These are phyloP conservation scores for Acanthurus lineatus DNA, from an alignment of 2,797 vertebrate species.

Conservation along the genomic window DNA sequence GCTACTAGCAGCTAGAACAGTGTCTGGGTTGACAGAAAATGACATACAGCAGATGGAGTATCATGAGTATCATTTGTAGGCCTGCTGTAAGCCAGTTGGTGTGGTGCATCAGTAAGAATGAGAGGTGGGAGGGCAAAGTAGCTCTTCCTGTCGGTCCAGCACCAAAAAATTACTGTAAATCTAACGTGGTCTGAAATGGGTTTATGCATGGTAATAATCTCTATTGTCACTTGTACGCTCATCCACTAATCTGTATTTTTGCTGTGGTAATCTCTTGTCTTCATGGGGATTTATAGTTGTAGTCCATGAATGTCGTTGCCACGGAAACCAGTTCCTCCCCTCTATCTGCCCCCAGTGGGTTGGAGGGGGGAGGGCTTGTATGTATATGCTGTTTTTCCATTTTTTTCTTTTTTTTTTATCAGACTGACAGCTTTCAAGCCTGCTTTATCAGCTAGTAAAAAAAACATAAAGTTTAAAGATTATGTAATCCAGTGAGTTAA, in stretches of 20 bases:
- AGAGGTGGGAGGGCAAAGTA: constrained; percentile 11
- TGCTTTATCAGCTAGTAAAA: constrained; percentile 24
- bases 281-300: constrained; percentile 78
- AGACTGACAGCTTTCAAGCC: constrained; percentile 5
- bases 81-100: constrained; percentile 24
- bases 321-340: constrained; percentile 55
- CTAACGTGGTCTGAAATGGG: constrained; percentile 59
- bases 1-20: not conserved
- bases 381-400: not conserved
- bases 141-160: constrained; percentile 35
- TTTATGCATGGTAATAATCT: constrained; percentile 74
- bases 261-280: constrained; percentile 79
- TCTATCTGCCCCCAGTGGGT: not conserved
- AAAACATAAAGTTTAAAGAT: constrained; percentile 4
- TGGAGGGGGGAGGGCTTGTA: not conserved
- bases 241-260: constrained; percentile 78
- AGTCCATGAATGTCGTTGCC: constrained; percentile 67
- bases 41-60: not conserved
- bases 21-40: not conserved
- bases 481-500: not conserved
- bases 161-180: constrained; percentile 55
- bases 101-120: constrained; percentile 18
- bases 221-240: constrained; percentile 73
- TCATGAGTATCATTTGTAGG: not conserved
- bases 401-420: constrained; percentile 8